phyloP scores from a whole-genome alignment of 2,888 invertebrate genomes.

The Trissolcus japonicus region DNA sequence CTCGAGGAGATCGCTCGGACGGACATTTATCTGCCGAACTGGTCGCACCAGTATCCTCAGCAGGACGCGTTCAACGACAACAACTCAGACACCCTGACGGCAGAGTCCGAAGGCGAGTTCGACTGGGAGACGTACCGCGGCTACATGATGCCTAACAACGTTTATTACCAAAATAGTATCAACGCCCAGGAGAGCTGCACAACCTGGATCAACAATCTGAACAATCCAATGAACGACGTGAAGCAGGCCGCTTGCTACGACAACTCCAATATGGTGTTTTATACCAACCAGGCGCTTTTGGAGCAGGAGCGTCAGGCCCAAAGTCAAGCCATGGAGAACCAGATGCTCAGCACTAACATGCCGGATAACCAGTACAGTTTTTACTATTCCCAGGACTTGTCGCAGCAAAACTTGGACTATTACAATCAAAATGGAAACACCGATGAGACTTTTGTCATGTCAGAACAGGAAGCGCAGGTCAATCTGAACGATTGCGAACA shows the following conservation, averaged over 20 bases:
- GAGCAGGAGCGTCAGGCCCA: conserved; percentile 12
- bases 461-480: conserved; percentile 7
- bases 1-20: conserved; percentile 70
- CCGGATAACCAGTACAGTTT: conserved; percentile 31
- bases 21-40: conserved; percentile 58
- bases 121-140: conserved; percentile 55
- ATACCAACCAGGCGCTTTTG: neutral
- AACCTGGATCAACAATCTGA: conserved; percentile 64
- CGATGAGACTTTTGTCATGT: conserved; percentile 15
- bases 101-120: conserved; percentile 69
- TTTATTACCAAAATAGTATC: conserved; percentile 51
- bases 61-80: conserved; percentile 62
- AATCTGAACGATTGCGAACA: conserved; percentile 22
- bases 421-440: conserved; percentile 8
- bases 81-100: conserved; percentile 72
- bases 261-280: conserved; percentile 2
- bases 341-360: conserved; percentile 23
- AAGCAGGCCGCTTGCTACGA: conserved; percentile 18
- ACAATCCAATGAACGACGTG: conserved; percentile 1
- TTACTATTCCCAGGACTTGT: conserved; percentile 39
- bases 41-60: conserved; percentile 58
- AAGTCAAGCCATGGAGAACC: conserved; percentile 17
- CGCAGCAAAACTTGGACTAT: conserved; percentile 24
- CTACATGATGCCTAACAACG: conserved; percentile 15
- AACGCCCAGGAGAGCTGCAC: conserved; percentile 64